Evolutionary conservation across 2,888 invertebrate genomes (phyloP), one percentile per base, ranked within the genome.

Genomic region (Eupithecia subumbrata): DNA sequence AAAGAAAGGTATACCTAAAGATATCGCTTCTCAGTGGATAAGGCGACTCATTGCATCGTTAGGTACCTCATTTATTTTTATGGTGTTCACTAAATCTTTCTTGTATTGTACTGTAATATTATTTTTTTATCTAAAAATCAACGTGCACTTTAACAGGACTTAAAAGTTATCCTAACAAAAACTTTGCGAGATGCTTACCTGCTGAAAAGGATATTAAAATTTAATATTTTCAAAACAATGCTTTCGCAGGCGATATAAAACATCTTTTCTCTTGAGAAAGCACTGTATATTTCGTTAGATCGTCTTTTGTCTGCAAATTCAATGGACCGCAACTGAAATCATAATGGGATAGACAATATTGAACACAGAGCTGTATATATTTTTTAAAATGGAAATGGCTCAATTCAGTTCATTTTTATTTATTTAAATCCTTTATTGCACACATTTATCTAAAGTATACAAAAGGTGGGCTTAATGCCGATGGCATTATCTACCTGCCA

Each of bases 261-360:
- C 18, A 73, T 73, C 45, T 43, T 48, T 63, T 52, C 40, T 14
- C 40, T 66, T 40, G 64, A 68, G 71, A 74, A 67, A 76, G 74
- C 45, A 30, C 69, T 8, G 45, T 84, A 84, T 84, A 87, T 88
- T 88, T 86, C 82, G 86, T 80, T 78, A 78, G 81, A 80, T 85
- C 86, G 86, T 85, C 89, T 88, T 88, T 90, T 90, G 89, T 90
- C 87, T 83, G 82, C 78, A 79, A 83, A 86, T 85, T 89, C 91
- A 90, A 90, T 90, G 89, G 88, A 82, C 84, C 85, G 87, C 84
- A 84, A 87, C 84, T 89, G 86, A 89, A 90, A 89, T 88, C 85
- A 87, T 85, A 89, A 89, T 87, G 86, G 88, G 83, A 85, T 82
- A 82, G 86, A 81, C 83, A 79, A 78, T 78, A 78, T 78, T 78